phyloP scores from a whole-genome alignment of 2,888 invertebrate genomes.

The Creontiades dilutus region DNA sequence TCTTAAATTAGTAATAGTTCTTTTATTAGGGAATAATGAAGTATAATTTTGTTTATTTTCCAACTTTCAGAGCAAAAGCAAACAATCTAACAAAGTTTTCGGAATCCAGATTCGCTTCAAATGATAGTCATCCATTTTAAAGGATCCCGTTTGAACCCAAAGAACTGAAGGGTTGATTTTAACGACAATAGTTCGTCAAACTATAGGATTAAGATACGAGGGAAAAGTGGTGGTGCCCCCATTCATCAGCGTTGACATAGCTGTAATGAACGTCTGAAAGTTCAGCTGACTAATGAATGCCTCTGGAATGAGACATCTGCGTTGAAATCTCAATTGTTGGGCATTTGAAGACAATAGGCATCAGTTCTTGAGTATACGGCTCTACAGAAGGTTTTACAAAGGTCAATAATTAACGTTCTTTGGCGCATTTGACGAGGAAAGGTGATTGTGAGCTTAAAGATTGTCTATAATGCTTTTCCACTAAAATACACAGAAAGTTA shows the following conservation, averaged over 20 bases:
- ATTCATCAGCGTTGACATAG: conserved; percentile 1
- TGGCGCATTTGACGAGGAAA: neutral
- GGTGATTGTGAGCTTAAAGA: too few species aligned
- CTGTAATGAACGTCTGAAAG: neutral
- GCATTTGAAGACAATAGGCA: neutral
- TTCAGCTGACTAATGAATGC: neutral
- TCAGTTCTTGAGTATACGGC: neutral
- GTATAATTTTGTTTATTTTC: too few species aligned
- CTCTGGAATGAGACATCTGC: neutral
- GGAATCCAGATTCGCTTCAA: too few species aligned
- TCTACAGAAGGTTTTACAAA: neutral
- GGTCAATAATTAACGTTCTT: neutral
- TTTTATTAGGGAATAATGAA: too few species aligned
- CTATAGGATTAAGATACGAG: neutral
- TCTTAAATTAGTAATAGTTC: too few species aligned
- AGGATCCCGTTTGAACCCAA: neutral
- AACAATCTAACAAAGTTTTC: too few species aligned
- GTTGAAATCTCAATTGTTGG: neutral
- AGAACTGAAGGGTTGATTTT: neutral
- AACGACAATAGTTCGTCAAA: neutral
- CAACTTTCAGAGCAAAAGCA: too few species aligned
- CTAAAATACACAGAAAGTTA: too few species aligned
- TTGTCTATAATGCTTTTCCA: too few species aligned
- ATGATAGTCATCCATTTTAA: too few species aligned
- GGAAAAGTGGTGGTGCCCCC: neutral